phyloP scores from a whole-genome alignment of 2,888 invertebrate genomes.

The Caenorhabditis plicata region DNA sequence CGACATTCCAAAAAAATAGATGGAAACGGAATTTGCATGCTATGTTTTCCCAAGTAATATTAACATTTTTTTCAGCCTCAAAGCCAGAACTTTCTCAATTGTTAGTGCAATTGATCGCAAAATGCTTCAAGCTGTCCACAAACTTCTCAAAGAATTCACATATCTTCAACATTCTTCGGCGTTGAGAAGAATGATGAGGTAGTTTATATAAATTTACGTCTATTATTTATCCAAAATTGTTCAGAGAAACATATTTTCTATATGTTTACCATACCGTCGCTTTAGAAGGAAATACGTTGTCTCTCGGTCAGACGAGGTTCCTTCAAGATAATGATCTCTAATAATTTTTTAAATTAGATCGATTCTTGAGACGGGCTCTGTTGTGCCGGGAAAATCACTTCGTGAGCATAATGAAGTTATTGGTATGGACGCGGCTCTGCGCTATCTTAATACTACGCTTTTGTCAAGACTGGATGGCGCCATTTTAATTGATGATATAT shows the following conservation, averaged over 20 bases:
- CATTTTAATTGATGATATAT: slow-evolving; percentile 74
- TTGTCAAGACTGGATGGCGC: slow-evolving; percentile 70
- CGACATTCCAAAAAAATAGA: no score
- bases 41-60: no score
- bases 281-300: slow-evolving; percentile 96
- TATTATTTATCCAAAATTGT: slow-evolving; percentile 64
- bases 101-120: slow-evolving; percentile 83
- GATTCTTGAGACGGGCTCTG: slow-evolving; percentile 81
- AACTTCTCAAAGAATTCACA: slow-evolving; percentile 33
- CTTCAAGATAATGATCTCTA: no score
- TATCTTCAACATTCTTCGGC: slow-evolving; percentile 72
- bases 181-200: slow-evolving; percentile 83
- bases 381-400: slow-evolving; percentile 84
- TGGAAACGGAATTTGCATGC: no score
- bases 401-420: slow-evolving; percentile 83
- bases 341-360: no score
- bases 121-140: slow-evolving; percentile 79
- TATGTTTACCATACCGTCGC: slow-evolving; percentile 96
- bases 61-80: slow-evolving; percentile 69
- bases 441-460: slow-evolving; percentile 79
- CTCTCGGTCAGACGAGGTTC: slow-evolving; percentile 85
- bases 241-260: slow-evolving; percentile 87
- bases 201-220: slow-evolving; percentile 66
- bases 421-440: slow-evolving; percentile 85
- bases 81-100: slow-evolving; percentile 81